Evolutionary conservation across 2,113 vertebrate genomes (phyloP).

Genomic region (Casuarius casuarius): DNA sequence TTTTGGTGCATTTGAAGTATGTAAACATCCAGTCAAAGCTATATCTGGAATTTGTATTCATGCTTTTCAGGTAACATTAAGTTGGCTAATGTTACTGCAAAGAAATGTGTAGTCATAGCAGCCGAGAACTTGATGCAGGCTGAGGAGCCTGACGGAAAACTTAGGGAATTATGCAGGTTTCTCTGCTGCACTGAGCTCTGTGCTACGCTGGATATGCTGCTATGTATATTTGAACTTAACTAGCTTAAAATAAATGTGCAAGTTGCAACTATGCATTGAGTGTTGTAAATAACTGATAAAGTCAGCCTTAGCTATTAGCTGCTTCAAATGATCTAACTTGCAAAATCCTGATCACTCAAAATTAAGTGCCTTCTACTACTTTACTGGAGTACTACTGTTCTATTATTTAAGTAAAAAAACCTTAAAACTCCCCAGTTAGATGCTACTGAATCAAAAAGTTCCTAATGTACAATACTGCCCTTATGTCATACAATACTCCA

Average conservation of each 20-base stretch:
- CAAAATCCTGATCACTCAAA: slow-evolving; percentile 55
- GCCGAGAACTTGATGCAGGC: slow-evolving; percentile 23
- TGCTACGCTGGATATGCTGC: neutral
- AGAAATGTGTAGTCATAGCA: slow-evolving; percentile 27
- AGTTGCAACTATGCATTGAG: slow-evolving; percentile 1
- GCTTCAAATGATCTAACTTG: slow-evolving; percentile 58
- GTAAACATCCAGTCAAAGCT: neutral
- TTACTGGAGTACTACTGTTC: neutral
- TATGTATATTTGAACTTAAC: neutral
- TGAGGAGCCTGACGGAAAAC: slow-evolving; percentile 21
- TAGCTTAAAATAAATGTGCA: neutral
- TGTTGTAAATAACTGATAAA: slow-evolving; percentile 38
- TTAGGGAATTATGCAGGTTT: slow-evolving; percentile 44
- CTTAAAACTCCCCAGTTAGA: neutral
- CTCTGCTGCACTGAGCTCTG: neutral
- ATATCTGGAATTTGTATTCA: neutral
- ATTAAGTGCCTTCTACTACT: slow-evolving; percentile 33
- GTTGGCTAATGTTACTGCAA: slow-evolving; percentile 24
- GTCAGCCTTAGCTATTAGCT: slow-evolving; percentile 33
- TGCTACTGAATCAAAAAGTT: neutral
- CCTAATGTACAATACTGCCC: neutral
- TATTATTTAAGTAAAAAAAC: neutral
- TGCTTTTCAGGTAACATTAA: slow-evolving; percentile 9
- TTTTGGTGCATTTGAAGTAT: neutral
- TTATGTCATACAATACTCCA: neutral